Evolutionary conservation across 2,113 vertebrate species (phyloP).

Genomic region (Clarias macrocephalus): DNA sequence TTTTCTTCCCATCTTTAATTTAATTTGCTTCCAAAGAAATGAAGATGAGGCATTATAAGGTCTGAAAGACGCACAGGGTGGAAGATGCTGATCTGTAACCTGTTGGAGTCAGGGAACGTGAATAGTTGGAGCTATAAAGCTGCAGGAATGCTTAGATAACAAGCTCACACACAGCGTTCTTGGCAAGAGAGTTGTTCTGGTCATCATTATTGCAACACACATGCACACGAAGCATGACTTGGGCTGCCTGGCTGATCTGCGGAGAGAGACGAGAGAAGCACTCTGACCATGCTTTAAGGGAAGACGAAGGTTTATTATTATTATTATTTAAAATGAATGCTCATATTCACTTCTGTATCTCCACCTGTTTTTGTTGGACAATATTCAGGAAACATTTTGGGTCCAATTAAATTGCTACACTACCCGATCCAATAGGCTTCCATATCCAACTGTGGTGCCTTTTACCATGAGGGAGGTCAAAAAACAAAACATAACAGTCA

Average conservation of each 20-base stretch:
- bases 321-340: constrained; percentile 10
- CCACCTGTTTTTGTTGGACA: background rate
- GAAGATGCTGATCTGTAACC: background rate
- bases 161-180: background rate
- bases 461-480: background rate
- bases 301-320: background rate
- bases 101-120: background rate
- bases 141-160: constrained; percentile 22
- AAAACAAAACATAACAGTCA: no score
- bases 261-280: background rate
- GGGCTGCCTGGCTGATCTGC: constrained; percentile 35
- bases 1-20: background rate
- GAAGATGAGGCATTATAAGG: background rate
- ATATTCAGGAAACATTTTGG: background rate
- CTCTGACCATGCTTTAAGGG: constrained; percentile 33
- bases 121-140: constrained; percentile 9
- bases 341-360: background rate
- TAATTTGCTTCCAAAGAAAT: background rate
- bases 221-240: constrained; percentile 26
- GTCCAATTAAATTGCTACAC: background rate
- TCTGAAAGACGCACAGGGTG: background rate
- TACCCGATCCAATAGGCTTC: background rate
- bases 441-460: background rate
- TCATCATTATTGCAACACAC: constrained; percentile 47
- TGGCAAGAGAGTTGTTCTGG: constrained; percentile 18